These are phyloP conservation scores for Hyposoter dolosus DNA, from an alignment of 2,888 invertebrate species.

Conservation along the genomic window DNA sequence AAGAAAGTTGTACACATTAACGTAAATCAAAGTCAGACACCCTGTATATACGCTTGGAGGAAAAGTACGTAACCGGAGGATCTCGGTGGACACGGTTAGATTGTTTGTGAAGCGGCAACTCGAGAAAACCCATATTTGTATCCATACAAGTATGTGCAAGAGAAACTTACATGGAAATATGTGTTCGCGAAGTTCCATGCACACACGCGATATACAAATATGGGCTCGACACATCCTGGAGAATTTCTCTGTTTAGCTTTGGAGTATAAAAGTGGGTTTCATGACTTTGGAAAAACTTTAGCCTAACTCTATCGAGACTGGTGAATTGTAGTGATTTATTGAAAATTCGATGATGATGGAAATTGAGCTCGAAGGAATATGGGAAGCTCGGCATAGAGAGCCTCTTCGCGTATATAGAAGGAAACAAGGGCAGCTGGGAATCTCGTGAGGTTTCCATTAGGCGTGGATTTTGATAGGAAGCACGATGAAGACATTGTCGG, in stretches of 20 bases:
- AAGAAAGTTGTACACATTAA: neutral
- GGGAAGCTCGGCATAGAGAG: neutral
- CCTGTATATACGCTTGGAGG: neutral
- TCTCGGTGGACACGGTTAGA: neutral
- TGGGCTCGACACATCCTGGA: slow-evolving; percentile 10
- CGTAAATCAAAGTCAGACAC: neutral
- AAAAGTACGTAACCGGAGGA: neutral
- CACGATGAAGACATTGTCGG: neutral
- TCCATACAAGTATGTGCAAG: slow-evolving; percentile 1
- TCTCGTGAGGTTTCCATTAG: neutral
- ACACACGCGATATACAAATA: slow-evolving; percentile 28
- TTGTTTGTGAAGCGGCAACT: neutral
- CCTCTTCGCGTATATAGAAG: neutral
- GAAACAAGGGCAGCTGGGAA: neutral
- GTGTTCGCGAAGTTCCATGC: slow-evolving; percentile 1
- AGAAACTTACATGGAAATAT: slow-evolving; percentile 15
- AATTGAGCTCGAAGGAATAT: neutral
- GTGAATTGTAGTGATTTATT: neutral
- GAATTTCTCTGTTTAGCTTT: slow-evolving; percentile 32
- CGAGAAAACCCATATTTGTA: slow-evolving; percentile 20
- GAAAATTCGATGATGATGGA: neutral
- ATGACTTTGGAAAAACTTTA: neutral
- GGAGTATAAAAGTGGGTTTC: slow-evolving; percentile 6
- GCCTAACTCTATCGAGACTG: too few relatives aligned
- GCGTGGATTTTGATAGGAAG: slow-evolving; percentile 4